Evolutionary conservation across 1,140 invertebrate genomes (phyloP).

Genomic region (Saxidomus purpurata): DNA sequence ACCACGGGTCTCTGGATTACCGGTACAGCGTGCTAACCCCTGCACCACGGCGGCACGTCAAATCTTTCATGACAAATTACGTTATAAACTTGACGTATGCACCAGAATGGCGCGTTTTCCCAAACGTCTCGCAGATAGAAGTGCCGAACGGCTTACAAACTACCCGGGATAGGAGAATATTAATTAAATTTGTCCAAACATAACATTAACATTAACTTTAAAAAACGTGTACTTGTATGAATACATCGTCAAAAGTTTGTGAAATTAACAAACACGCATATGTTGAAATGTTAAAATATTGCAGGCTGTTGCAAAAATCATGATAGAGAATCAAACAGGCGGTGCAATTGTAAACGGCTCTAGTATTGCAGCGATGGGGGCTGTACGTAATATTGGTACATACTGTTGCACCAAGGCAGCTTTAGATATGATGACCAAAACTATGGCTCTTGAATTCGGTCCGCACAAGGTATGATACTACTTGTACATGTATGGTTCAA

Average conservation of each 20-base stretch:
- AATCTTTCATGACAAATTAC: no score
- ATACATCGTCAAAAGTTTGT: neutral
- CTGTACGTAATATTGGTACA: constrained; percentile 91
- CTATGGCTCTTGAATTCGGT: constrained; percentile 94
- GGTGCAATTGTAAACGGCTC: constrained; percentile 96
- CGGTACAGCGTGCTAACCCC: no score
- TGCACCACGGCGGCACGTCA: no score
- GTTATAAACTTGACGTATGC: no score
- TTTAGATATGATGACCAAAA: constrained; percentile 88
- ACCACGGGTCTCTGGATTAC: no score
- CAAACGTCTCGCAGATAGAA: no score
- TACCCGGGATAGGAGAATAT: no score
- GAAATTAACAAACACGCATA: neutral
- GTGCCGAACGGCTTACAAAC: no score
- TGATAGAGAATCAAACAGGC: constrained; percentile 89
- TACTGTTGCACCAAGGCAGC: constrained; percentile 90
- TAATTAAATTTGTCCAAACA: no score
- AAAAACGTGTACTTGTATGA: neutral
- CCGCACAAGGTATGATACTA: constrained; percentile 78
- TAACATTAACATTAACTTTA: neutral
- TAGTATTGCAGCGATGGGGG: constrained; percentile 90
- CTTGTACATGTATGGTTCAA: neutral
- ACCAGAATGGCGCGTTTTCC: no score
- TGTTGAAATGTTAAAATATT: constrained; percentile 83
- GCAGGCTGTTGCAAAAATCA: constrained; percentile 89